phyloP scores from a whole-genome alignment of 1,140 invertebrate genomes.

The Drosophila athabasca region DNA sequence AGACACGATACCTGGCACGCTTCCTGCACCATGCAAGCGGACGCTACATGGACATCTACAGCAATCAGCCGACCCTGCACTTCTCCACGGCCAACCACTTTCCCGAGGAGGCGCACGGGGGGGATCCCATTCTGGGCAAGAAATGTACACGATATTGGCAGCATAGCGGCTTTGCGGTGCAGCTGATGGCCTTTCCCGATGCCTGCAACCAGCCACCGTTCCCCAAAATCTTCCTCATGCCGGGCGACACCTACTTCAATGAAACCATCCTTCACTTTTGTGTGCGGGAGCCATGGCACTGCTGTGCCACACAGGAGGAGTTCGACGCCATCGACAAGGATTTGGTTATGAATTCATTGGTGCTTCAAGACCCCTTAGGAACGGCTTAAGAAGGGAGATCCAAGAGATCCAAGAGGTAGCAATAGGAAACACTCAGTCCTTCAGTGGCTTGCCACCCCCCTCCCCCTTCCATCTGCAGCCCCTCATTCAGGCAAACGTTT shows the following conservation, averaged over 20 bases:
- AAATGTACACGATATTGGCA: conserved; percentile 87
- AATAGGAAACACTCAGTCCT: too few species aligned
- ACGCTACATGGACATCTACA: conserved; percentile 89
- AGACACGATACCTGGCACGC: conserved; percentile 41
- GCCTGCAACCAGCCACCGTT: conserved; percentile 89
- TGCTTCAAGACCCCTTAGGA: too few species aligned
- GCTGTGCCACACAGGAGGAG: conserved; percentile 40
- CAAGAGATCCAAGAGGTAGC: too few species aligned
- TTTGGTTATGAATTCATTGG: conserved; percentile 1
- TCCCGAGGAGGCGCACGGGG: conserved; percentile 84
- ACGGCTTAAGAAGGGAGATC: too few species aligned
- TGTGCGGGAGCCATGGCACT: conserved; percentile 83
- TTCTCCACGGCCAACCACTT: conserved; percentile 91
- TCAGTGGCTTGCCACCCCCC: neutral
- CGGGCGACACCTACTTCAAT: conserved; percentile 89
- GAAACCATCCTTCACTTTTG: conserved; percentile 86
- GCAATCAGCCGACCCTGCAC: conserved; percentile 94
- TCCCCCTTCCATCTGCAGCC: neutral
- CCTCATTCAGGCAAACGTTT: conserved; percentile 15
- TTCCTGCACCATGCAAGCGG: conserved; percentile 84
- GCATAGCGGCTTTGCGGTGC: conserved; percentile 93
- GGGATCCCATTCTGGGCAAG: conserved; percentile 87
- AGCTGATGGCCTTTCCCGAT: conserved; percentile 96
- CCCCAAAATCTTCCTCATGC: conserved; percentile 84
- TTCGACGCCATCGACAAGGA: conserved; percentile 30